Conservation (phyloP, 1,140 invertebrate genomes). For the Drosophila funebris region DNA sequence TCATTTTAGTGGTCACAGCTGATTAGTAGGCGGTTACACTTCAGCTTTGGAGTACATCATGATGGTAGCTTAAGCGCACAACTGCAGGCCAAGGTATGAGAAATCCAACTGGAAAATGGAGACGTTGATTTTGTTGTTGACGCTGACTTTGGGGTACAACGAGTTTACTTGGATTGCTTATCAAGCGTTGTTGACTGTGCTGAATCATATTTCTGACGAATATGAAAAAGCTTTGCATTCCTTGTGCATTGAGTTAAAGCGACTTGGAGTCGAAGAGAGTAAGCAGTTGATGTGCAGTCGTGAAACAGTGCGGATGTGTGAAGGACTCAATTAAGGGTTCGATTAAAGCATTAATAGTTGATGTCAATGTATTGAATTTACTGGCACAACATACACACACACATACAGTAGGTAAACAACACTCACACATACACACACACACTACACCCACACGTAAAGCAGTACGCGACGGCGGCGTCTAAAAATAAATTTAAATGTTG, state of each 20-base stretch:
- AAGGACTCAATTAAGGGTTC: not conserved
- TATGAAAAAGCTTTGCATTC: slow-evolving; percentile 58
- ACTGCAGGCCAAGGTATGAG: slow-evolving; percentile 32
- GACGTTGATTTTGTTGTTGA: not conserved
- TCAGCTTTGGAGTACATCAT: slow-evolving; percentile 77
- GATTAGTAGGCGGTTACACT: slow-evolving; percentile 54
- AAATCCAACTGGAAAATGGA: slow-evolving; percentile 50
- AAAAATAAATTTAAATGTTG: slow-evolving; percentile 73
- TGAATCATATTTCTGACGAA: slow-evolving; percentile 72
- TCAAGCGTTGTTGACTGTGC: slow-evolving; percentile 46
- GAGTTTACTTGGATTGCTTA: slow-evolving; percentile 32
- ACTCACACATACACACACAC: slow-evolving; percentile 3
- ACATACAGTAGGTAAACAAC: slow-evolving; percentile 17
- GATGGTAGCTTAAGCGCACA: slow-evolving; percentile 29
- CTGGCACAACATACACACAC: slow-evolving; percentile 30
- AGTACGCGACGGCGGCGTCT: slow-evolving; percentile 34
- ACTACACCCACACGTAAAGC: slow-evolving; percentile 13
- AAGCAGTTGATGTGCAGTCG: slow-evolving; percentile 46
- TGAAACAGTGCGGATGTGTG: slow-evolving; percentile 30
- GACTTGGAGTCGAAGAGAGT: not conserved
- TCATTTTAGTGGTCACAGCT: not conserved
- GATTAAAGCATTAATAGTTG: too few relatives aligned
- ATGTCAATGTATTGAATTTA: slow-evolving; percentile 4
- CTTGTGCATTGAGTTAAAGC: slow-evolving; percentile 33
- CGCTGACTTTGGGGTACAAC: slow-evolving; percentile 17